Evolutionary conservation across 2,888 invertebrate species (phyloP).

Genomic region (Alloplasta piceator): DNA sequence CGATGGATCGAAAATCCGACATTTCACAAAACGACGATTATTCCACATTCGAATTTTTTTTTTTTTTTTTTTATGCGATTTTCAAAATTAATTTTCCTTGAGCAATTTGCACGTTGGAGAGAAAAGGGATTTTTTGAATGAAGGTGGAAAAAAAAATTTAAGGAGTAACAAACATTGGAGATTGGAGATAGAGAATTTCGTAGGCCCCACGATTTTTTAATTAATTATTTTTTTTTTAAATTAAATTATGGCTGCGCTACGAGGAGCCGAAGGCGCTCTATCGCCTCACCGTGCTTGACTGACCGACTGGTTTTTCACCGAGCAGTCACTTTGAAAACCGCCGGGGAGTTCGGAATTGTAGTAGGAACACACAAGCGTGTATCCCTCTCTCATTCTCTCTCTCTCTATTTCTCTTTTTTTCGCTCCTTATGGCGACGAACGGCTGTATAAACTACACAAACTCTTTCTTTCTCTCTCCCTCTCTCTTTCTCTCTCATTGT

Average conservation of each 20-base stretch:
- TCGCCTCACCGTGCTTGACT: conserved; percentile 75
- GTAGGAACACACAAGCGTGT: conserved; percentile 47
- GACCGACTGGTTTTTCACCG: conserved; percentile 79
- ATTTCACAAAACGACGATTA: background rate
- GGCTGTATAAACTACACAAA: too few species aligned
- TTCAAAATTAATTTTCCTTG: too few species aligned
- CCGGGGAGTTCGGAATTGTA: conserved; percentile 72
- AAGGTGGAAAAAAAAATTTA: background rate
- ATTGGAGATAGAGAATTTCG: conserved; percentile 18
- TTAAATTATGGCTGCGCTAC: conserved; percentile 47
- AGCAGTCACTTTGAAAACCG: conserved; percentile 73
- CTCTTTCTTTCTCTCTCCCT: conserved; percentile 66
- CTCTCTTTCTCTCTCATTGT: conserved; percentile 63
- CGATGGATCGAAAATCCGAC: background rate
- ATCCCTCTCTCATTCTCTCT: conserved; percentile 65
- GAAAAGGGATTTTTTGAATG: too few species aligned
- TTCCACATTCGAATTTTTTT: too few species aligned
- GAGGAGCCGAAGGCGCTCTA: conserved; percentile 67
- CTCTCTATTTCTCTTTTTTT: too few species aligned
- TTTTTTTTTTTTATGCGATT: too few species aligned
- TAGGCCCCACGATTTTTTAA: conserved; percentile 43
- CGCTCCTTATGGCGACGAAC: too few species aligned
- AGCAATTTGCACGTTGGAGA: too few species aligned
- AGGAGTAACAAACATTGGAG: conserved; percentile 19
- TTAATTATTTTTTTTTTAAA: too few species aligned